Conservation (phyloP, 2,113 vertebrate species). For the Brachyistius frenatus region DNA sequence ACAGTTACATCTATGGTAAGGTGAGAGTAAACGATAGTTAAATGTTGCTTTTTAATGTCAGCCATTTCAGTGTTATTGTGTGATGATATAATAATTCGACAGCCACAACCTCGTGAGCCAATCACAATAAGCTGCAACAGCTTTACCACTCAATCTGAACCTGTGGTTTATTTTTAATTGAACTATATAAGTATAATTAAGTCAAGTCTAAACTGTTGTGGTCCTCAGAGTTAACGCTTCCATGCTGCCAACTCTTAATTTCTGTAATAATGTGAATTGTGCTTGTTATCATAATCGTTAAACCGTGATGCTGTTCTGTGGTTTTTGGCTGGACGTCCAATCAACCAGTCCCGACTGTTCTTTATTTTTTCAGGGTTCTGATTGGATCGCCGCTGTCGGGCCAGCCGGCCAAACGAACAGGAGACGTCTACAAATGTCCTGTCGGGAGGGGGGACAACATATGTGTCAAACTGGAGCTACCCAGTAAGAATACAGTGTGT, state of each 20-base stretch:
- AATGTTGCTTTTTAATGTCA: conserved; percentile 4
- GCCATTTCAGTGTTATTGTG: conserved; percentile 4
- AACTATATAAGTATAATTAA: conserved; percentile 32
- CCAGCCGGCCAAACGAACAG: conserved; percentile 91
- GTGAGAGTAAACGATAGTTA: conserved; percentile 9
- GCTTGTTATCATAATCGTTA: conserved; percentile 35
- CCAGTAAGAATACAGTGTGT: conserved; percentile 84
- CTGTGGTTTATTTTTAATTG: conserved; percentile 35
- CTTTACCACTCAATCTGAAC: conserved; percentile 24
- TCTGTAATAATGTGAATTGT: conserved; percentile 16
- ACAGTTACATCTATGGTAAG: not conserved
- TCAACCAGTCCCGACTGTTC: conserved; percentile 8
- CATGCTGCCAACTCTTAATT: conserved; percentile 2
- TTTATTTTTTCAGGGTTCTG: conserved; percentile 88
- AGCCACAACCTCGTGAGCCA: conserved; percentile 6
- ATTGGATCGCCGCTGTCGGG: conserved; percentile 95
- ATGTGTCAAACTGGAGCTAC: conserved; percentile 90
- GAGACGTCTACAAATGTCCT: conserved; percentile 97
- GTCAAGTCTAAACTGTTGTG: conserved; percentile 16
- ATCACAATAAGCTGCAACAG: conserved; percentile 34
- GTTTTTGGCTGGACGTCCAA: conserved; percentile 34
- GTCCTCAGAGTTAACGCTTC: conserved; percentile 2
- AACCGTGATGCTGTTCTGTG: conserved; percentile 4
- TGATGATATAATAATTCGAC: conserved; percentile 21
- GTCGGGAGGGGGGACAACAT: conserved; percentile 80